Evolutionary conservation across 2,113 vertebrate genomes (phyloP).

Genomic region (Thymallus thymallus): DNA sequence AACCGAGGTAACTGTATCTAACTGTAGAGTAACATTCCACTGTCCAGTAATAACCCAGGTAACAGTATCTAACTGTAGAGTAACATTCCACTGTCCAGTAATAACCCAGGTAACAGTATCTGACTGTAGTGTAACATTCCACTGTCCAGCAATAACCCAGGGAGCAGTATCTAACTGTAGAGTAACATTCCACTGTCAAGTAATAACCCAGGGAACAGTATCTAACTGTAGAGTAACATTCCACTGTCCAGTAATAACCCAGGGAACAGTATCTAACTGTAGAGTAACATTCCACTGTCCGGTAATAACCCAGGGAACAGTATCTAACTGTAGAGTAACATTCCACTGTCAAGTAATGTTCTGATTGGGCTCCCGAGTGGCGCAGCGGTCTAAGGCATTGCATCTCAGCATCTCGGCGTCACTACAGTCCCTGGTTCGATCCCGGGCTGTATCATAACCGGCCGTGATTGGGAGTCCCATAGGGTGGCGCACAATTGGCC

Average conservation of each 20-base stretch:
- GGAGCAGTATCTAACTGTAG: too few relatives aligned
- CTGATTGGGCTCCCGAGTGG: too few relatives aligned
- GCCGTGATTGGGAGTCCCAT: too few relatives aligned
- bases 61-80: slow-evolving; percentile 17
- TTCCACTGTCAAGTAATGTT: slow-evolving; percentile 60
- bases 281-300: slow-evolving; percentile 56
- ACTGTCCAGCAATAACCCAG: slow-evolving; percentile 59
- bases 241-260: too few relatives aligned
- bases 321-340: slow-evolving; percentile 16
- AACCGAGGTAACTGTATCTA: not conserved
- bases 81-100: slow-evolving; percentile 61
- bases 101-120: slow-evolving; percentile 37
- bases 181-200: too few relatives aligned
- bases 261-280: too few relatives aligned
- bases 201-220: not conserved
- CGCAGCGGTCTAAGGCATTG: too few relatives aligned
- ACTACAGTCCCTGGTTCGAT: too few relatives aligned
- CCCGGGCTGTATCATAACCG: too few relatives aligned
- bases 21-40: slow-evolving; percentile 48
- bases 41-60: slow-evolving; percentile 57
- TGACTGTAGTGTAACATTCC: slow-evolving; percentile 34
- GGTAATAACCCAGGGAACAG: slow-evolving; percentile 46
- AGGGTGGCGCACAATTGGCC: too few relatives aligned
- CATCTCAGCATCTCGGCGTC: too few relatives aligned
- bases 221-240: not conserved